These are phyloP conservation scores for Cynaeus angustus DNA, from an alignment of 2,888 invertebrate genomes.

Conservation along the genomic window DNA sequence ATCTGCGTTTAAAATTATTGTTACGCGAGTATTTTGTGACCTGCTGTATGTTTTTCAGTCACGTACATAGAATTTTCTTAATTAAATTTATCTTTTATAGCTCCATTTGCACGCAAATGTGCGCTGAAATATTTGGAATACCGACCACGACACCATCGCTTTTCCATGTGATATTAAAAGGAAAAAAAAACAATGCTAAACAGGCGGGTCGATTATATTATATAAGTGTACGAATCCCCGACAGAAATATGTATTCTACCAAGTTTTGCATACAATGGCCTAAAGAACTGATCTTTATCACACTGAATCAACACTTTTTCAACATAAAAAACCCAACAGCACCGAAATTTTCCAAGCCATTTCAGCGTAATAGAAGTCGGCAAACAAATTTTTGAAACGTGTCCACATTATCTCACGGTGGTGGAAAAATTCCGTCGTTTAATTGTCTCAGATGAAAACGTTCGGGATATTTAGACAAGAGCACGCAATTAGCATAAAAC, in stretches of 20 bases:
- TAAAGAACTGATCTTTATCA: conserved; percentile 65
- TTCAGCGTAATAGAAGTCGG: conserved; percentile 23
- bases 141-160: conserved; percentile 25
- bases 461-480: conserved; percentile 29
- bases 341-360: conserved; percentile 34
- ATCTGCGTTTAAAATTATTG: conserved; percentile 42
- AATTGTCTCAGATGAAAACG: conserved; percentile 39
- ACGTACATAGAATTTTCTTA: conserved; percentile 59
- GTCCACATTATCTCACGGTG: conserved; percentile 11
- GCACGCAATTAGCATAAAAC: conserved; percentile 38
- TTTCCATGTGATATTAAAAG: conserved; percentile 37
- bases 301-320: conserved; percentile 65
- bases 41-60: conserved; percentile 56
- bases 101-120: conserved; percentile 59
- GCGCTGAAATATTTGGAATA: conserved; percentile 46
- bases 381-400: conserved; percentile 36
- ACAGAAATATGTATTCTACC: conserved; percentile 66
- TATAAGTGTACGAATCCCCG: conserved; percentile 44
- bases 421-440: conserved; percentile 22
- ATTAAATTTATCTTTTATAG: conserved; percentile 61
- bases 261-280: conserved; percentile 69
- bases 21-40: conserved; percentile 55
- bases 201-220: conserved; percentile 46
- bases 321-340: conserved; percentile 39
- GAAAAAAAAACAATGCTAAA: conserved; percentile 30